Conservation (phyloP, 2,113 vertebrate genomes). For the Colinus virginianus region DNA sequence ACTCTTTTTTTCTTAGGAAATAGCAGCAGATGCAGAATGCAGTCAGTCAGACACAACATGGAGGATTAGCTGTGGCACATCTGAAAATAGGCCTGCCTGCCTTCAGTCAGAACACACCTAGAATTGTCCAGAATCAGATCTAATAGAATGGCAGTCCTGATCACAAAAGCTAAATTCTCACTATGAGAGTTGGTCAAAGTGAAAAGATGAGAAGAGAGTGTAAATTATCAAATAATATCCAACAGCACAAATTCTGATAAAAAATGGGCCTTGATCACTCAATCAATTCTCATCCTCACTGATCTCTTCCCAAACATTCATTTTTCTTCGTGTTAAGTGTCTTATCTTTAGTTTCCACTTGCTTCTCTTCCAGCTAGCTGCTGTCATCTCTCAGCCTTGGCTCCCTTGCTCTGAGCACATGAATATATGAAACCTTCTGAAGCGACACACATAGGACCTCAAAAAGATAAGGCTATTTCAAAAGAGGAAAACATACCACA, state of each 20-base stretch:
- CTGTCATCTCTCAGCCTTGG: neutral
- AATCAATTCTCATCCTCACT: neutral
- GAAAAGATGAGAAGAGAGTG: neutral
- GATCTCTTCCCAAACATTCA: neutral
- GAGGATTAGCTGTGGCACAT: neutral
- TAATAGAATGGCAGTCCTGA: neutral
- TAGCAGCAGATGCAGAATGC: neutral
- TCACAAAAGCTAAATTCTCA: neutral
- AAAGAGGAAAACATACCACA: neutral
- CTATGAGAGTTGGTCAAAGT: neutral
- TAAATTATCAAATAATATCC: neutral
- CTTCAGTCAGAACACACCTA: neutral
- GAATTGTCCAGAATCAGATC: neutral
- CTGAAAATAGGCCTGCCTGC: neutral
- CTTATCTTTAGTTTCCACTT: neutral
- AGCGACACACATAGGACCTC: neutral
- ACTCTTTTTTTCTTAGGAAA: neutral
- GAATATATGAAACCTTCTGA: fast-evolving
- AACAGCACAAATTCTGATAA: neutral
- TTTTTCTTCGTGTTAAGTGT: neutral
- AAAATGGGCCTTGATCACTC: neutral
- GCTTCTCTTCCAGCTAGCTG: neutral
- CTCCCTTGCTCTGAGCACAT: neutral
- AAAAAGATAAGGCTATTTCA: neutral
- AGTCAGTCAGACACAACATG: neutral